phyloP scores from a whole-genome alignment of 2,888 invertebrate genomes.

The Metacarcinus magister region DNA sequence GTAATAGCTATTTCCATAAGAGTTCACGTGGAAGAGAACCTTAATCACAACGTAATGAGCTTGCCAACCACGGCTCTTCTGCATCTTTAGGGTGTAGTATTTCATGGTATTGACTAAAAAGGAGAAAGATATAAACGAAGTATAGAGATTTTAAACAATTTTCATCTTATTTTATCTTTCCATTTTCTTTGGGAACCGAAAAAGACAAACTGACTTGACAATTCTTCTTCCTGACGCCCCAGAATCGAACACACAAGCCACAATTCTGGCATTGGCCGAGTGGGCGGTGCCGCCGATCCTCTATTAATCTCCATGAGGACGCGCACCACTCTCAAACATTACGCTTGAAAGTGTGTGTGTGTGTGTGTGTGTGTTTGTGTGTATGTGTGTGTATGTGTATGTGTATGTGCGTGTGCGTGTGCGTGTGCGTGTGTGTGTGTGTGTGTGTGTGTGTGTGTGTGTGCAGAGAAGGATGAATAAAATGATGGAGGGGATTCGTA shows the following conservation, averaged over 20 bases:
- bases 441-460: neutral
- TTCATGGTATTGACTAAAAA: neutral
- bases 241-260: constrained; percentile 19
- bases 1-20: neutral
- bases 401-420: constrained; percentile 16
- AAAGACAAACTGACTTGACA: constrained; percentile 15
- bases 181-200: neutral
- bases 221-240: constrained; percentile 39
- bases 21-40: neutral
- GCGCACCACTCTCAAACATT: neutral
- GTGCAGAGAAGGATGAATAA: too few species aligned
- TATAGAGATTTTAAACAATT: neutral
- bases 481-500: too few species aligned
- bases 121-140: neutral
- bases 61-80: neutral
- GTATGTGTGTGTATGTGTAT: neutral
- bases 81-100: neutral
- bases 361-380: constrained; percentile 49
- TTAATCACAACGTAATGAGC: neutral
- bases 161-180: neutral
- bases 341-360: neutral
- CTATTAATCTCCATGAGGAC: constrained; percentile 42
- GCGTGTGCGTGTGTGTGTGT: constrained; percentile 6
- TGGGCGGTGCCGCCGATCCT: neutral
- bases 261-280: neutral